phyloP scores from a whole-genome alignment of 2,888 invertebrate species.

The Malachius bipustulatus region DNA sequence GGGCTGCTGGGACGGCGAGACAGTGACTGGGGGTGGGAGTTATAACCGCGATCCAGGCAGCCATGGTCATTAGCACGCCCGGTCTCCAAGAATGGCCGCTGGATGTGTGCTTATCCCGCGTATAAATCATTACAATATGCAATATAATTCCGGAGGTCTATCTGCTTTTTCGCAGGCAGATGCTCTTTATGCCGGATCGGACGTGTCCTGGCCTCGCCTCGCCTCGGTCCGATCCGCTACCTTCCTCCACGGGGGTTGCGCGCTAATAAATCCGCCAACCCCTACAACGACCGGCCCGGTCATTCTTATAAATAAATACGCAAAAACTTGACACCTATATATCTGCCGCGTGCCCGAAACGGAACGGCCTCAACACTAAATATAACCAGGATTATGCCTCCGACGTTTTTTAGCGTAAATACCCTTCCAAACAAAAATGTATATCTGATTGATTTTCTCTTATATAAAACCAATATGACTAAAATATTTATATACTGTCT shows the following conservation, averaged over 20 bases:
- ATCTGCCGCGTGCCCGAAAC: constrained; percentile 18
- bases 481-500: too few relatives aligned
- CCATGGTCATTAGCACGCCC: constrained; percentile 40
- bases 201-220: constrained; percentile 10
- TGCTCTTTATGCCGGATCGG: constrained; percentile 34
- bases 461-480: too few relatives aligned
- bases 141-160: constrained; percentile 41
- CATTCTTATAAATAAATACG: constrained; percentile 21
- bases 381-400: constrained; percentile 10
- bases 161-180: constrained; percentile 39
- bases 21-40: constrained; percentile 17
- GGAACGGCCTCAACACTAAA: background rate
- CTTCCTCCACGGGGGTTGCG: constrained; percentile 18
- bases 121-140: constrained; percentile 42
- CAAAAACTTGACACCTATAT: constrained; percentile 27
- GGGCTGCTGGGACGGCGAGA: constrained; percentile 19
- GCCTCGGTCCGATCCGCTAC: constrained; percentile 3
- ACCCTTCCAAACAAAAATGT: too few relatives aligned
- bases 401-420: too few relatives aligned
- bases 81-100: constrained; percentile 39
- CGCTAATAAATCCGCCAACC: constrained; percentile 22
- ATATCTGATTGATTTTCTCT: too few relatives aligned
- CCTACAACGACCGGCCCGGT: constrained; percentile 10
- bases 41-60: constrained; percentile 37
- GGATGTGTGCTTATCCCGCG: constrained; percentile 39